A percentile compares a stretch with the other conserved stretches of the same genome.
Evolutionary conservation across 2,113 vertebrate species (phyloP).

Genomic region (Scomber colias): DNA sequence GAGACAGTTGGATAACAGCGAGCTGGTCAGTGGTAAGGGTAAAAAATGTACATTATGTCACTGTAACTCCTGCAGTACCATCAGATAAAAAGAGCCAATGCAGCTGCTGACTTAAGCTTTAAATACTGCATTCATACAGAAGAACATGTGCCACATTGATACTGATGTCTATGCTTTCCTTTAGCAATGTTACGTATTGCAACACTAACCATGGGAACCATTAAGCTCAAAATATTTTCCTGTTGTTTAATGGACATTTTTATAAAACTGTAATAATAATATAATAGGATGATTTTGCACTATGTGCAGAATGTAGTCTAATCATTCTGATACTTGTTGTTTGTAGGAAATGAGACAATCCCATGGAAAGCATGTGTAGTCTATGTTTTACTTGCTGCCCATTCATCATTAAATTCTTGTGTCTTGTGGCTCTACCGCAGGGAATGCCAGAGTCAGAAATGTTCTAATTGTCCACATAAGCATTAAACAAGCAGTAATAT

Average conservation of each 20-base stretch:
- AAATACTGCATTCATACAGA: slow-evolving; percentile 21
- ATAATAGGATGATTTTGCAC: too few relatives aligned
- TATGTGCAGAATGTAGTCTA: not conserved
- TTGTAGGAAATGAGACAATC: not conserved
- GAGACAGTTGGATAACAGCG: slow-evolving; percentile 63
- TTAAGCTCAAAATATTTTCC: not conserved
- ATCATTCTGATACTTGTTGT: not conserved
- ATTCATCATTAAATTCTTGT: too few relatives aligned
- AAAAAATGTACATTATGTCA: slow-evolving; percentile 42
- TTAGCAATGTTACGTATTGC: not conserved
- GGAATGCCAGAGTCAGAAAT: too few relatives aligned
- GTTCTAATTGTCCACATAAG: too few relatives aligned
- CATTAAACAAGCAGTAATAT: too few relatives aligned
- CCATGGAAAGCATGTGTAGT: too few relatives aligned
- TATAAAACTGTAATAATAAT: too few relatives aligned
- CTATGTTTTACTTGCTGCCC: too few relatives aligned
- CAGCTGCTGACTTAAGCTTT: slow-evolving; percentile 33
- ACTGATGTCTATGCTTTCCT: too few relatives aligned
- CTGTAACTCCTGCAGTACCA: slow-evolving; percentile 23
- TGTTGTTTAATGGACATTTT: too few relatives aligned
- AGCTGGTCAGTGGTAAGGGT: slow-evolving; percentile 38
- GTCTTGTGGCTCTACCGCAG: too few relatives aligned
- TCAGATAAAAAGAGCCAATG: slow-evolving; percentile 16
- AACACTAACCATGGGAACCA: not conserved
- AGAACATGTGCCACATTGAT: not conserved